These are phyloP conservation scores for Okamejei kenojei DNA, from an alignment of 2,797 vertebrate species.

Conservation along the genomic window DNA sequence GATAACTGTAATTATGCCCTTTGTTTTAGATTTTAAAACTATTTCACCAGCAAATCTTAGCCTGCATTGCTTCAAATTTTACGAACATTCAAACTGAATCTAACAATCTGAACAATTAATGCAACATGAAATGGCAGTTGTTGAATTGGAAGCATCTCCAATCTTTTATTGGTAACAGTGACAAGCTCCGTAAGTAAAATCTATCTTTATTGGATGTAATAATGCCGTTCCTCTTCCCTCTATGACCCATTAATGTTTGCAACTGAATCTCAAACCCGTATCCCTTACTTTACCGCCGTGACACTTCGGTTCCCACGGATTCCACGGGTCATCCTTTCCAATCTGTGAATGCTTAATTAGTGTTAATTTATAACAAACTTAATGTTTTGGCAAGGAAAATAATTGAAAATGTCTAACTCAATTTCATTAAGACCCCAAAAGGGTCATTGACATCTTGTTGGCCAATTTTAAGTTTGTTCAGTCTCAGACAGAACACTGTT, in stretches of 20 bases:
- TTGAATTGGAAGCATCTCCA: not conserved
- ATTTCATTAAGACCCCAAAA: constrained; percentile 12
- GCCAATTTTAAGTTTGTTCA: not conserved
- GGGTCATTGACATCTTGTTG: constrained; percentile 4
- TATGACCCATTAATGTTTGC: not conserved
- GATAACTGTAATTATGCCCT: too few relatives aligned
- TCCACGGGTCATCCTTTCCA: constrained; percentile 19
- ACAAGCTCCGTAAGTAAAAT: not conserved
- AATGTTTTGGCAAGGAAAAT: constrained; percentile 27
- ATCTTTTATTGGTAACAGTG: not conserved
- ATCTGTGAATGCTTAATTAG: constrained; percentile 23
- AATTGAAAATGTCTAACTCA: constrained; percentile 31
- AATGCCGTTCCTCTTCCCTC: not conserved
- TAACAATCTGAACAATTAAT: not conserved
- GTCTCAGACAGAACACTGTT: not conserved
- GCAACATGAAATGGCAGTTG: not conserved
- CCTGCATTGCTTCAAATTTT: not conserved
- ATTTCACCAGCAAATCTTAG: not conserved
- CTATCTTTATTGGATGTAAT: not conserved
- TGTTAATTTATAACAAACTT: constrained; percentile 5
- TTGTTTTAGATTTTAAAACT: not conserved
- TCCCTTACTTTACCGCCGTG: not conserved
- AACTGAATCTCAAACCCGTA: constrained; percentile 22
- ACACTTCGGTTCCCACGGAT: constrained; percentile 31
- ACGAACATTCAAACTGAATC: not conserved